Evolutionary conservation across 1,140 invertebrate species (phyloP), one percentile per base, ranked within the genome.

Genomic region (Caligus rogercresseyi): DNA sequence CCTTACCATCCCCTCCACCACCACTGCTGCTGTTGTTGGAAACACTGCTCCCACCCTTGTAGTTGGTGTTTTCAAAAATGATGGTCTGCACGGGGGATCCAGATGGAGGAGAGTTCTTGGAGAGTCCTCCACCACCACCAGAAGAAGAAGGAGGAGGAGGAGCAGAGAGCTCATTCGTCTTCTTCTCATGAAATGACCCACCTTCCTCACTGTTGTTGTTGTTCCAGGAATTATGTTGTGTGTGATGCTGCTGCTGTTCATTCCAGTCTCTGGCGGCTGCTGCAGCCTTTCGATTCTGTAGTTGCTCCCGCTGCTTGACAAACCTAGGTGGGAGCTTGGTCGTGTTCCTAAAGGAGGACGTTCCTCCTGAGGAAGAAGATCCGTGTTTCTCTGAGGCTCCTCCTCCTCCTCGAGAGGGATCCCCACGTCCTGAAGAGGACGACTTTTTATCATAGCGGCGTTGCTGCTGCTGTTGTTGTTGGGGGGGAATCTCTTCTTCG

Each of bases 11-110:
- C 59, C 64, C 55, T 19, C n/a, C 31, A 1, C 61, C 11, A 25
- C 57, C 64, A 23, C 20, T 3, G 57, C 21, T 16, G 18, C 25
- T 11, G 25, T 25, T 18, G 63, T 61, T 64, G 60, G 61, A 64
- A 26, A 66, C 66, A 16, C 61, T 63, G 2, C 63, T 55, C 54
- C 72, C 72, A 62, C 81, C 79, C 73, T 86, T 85, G 69, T 86
- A 89, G 71, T 90, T 90, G 0, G 87, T 90, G 72, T 91, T 91
- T 71, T 91, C 89, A 71, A 91, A 91, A 63, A 91, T 89, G 26
- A 91, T 83, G 0, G 87, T 91, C 69, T 88, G 84, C 15, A 89
- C 85, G 0, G 86, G 85, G 1, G 85, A 79, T n/a, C n/a, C n/a
- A n/a, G n/a, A n/a, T 3, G 82, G 83, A 0, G 81, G 77, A 3